These are phyloP conservation scores for Battus philenor DNA, from an alignment of 1,140 invertebrate species.

Conservation along the genomic window DNA sequence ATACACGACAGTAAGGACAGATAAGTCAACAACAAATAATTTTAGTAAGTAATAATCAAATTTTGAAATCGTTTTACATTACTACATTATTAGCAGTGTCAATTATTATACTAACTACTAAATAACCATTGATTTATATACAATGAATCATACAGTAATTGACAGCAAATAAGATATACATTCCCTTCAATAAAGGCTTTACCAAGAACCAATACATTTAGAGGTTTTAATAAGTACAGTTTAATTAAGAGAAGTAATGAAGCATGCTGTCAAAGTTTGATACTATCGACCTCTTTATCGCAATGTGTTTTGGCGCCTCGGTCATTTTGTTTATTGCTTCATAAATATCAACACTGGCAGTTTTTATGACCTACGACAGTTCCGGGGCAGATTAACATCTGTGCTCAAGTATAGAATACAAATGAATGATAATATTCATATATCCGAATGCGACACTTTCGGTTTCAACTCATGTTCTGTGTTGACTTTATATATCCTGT, in stretches of 20 bases:
- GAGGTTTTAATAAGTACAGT: too few relatives aligned
- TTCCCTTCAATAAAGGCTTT: too few relatives aligned
- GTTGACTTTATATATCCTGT: neutral
- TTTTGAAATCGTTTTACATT: too few relatives aligned
- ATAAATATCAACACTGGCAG: conserved; percentile 40
- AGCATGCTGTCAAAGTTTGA: conserved; percentile 1
- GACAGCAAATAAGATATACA: too few relatives aligned
- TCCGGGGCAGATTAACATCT: conserved; percentile 35
- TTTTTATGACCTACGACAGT: conserved; percentile 34
- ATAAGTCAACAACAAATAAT: too few relatives aligned
- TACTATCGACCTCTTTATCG: conserved; percentile 4
- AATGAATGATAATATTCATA: conserved; percentile 16
- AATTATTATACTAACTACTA: too few relatives aligned
- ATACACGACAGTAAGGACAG: too few relatives aligned
- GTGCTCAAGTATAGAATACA: conserved; percentile 24
- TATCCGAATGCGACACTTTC: neutral
- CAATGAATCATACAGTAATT: too few relatives aligned
- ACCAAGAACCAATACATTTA: too few relatives aligned
- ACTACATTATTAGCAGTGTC: too few relatives aligned
- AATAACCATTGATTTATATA: too few relatives aligned
- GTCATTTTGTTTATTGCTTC: conserved; percentile 35
- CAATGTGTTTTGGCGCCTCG: conserved; percentile 22
- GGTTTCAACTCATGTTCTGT: neutral
- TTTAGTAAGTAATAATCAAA: too few relatives aligned
- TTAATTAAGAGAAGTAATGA: conserved; percentile 7